Evolutionary conservation across 2,113 vertebrate genomes (phyloP).

Genomic region (Epinephelus fuscoguttatus): DNA sequence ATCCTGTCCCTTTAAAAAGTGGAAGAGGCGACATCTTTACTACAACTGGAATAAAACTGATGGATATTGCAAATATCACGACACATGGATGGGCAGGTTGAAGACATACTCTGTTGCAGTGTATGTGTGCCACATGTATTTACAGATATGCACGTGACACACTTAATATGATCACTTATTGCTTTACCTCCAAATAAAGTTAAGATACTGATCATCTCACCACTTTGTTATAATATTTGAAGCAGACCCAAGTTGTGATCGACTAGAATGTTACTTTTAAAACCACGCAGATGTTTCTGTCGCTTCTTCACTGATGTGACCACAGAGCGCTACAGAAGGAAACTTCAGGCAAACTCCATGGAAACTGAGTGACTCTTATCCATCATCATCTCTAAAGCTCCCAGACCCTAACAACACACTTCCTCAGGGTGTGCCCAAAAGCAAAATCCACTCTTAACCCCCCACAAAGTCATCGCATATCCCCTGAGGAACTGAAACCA

Average conservation of each 20-base stretch:
- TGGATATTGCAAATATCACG: no score
- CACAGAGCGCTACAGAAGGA: conserved; percentile 19
- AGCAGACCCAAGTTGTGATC: neutral
- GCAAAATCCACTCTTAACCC: conserved; percentile 18
- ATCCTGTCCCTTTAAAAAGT: neutral
- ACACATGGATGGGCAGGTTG: no score
- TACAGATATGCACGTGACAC: no score
- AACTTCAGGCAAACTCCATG: conserved; percentile 76
- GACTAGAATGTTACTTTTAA: no score
- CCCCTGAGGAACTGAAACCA: conserved; percentile 22
- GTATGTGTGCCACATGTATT: no score
- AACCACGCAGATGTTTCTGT: neutral
- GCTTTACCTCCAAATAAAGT: no score
- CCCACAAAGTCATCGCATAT: conserved; percentile 23
- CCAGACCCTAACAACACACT: conserved; percentile 63
- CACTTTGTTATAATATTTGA: no score
- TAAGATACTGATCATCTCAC: no score
- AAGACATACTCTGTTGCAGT: no score
- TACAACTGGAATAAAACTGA: no score
- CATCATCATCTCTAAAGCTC: conserved; percentile 52
- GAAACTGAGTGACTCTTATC: conserved; percentile 57
- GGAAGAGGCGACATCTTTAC: neutral
- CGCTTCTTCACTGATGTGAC: neutral
- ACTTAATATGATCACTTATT: no score
- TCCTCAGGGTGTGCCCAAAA: conserved; percentile 68